Conservation (phyloP, 2,888 invertebrate species). For the Lasioglossum leucozonium region DNA sequence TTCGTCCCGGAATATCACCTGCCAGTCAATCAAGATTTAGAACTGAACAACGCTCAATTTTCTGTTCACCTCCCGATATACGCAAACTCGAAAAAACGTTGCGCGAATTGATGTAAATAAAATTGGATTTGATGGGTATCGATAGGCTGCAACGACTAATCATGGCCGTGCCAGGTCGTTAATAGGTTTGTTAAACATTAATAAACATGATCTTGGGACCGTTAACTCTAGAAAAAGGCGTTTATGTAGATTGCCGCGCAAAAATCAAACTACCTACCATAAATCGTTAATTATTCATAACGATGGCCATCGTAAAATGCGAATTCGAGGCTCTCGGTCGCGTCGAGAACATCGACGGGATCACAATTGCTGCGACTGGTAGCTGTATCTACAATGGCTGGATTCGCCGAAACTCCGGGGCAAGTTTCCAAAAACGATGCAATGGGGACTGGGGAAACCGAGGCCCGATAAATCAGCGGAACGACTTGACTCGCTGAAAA, state of each 20-base stretch:
- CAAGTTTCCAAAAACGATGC: neutral
- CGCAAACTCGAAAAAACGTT: neutral
- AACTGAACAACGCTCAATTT: neutral
- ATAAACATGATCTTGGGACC: neutral
- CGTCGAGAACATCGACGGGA: neutral
- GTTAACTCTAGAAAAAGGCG: too few relatives aligned
- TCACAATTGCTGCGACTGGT: neutral
- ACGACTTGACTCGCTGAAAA: slow-evolving; percentile 25
- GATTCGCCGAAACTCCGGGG: neutral
- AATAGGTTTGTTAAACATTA: neutral
- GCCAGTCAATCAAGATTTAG: neutral
- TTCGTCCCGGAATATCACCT: neutral
- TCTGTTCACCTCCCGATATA: neutral
- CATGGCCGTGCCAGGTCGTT: neutral
- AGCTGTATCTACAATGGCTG: neutral
- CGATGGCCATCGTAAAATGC: neutral
- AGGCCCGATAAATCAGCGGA: slow-evolving; percentile 25
- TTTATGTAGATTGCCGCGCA: neutral
- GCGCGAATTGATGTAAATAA: too few relatives aligned
- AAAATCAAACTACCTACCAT: neutral
- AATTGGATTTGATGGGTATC: too few relatives aligned
- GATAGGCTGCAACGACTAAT: neutral
- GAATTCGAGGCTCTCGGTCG: neutral
- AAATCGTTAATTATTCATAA: neutral
- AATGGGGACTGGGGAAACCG: neutral